Evolutionary conservation across 2,888 invertebrate genomes (phyloP).

Genomic region (Glyphotaelius pellucidus): DNA sequence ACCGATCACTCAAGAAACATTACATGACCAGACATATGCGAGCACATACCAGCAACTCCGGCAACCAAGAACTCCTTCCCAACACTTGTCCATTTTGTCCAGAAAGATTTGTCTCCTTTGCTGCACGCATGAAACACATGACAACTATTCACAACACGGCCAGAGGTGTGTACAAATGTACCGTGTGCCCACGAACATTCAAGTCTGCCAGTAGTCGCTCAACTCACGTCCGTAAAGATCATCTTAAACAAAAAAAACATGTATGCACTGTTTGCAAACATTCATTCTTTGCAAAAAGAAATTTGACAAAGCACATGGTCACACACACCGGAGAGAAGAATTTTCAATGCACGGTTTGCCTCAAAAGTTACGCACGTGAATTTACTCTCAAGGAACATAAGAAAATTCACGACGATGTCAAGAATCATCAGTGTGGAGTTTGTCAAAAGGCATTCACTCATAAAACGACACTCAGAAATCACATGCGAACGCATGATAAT

Average conservation of each 20-base stretch:
- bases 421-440: conserved; percentile 3
- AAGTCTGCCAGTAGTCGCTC: background rate
- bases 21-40: conserved; percentile 37
- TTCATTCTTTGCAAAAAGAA: conserved; percentile 24
- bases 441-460: conserved; percentile 35
- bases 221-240: conserved; percentile 26
- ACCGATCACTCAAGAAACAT: conserved; percentile 29
- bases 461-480: conserved; percentile 69
- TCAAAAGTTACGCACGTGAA: conserved; percentile 9
- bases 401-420: conserved; percentile 26
- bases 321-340: conserved; percentile 40
- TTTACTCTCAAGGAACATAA: conserved; percentile 24
- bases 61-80: conserved; percentile 16
- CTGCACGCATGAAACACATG: conserved; percentile 47
- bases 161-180: conserved; percentile 21
- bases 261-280: conserved; percentile 5
- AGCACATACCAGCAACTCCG: conserved; percentile 12
- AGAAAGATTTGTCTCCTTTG: conserved; percentile 59
- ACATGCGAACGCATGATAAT: conserved; percentile 75
- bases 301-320: conserved; percentile 32
- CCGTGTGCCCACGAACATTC: conserved; percentile 24
- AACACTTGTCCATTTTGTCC: conserved; percentile 61
- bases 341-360: conserved; percentile 33
- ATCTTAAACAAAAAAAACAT: conserved; percentile 22
- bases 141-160: background rate